Percentiles rank a stretch among this genome's conserved stretches.
These are phyloP conservation scores for Salvator merianae DNA, from an alignment of 2,113 vertebrate species.

Conservation along the genomic window DNA sequence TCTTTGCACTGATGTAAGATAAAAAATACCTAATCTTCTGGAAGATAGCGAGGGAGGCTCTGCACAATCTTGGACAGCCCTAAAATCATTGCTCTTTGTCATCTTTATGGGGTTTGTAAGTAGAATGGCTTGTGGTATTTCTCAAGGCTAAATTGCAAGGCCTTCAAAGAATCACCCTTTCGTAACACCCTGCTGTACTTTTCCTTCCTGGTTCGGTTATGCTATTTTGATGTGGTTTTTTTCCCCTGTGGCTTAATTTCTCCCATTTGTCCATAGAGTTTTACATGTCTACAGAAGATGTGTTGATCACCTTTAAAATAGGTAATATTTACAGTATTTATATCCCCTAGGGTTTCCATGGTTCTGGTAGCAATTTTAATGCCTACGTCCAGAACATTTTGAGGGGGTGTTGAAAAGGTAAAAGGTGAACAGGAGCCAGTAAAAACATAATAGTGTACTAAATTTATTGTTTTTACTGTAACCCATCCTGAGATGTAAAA, in stretches of 20 bases:
- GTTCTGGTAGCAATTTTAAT: too few species aligned
- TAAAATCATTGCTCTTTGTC: not conserved
- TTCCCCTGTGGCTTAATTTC: not conserved
- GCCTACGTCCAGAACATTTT: too few species aligned
- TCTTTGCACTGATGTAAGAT: too few species aligned
- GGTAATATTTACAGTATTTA: too few species aligned
- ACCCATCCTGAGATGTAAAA: too few species aligned
- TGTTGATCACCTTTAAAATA: not conserved
- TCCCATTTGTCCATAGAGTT: not conserved
- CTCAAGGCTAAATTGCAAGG: too few species aligned
- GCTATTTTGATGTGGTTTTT: not conserved
- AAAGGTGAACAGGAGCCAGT: not conserved
- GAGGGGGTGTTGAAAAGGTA: not conserved
- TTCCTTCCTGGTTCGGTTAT: not conserved
- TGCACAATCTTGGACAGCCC: not conserved
- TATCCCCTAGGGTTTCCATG: too few species aligned
- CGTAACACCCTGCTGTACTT: not conserved
- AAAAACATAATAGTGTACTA: not conserved
- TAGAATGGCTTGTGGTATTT: not conserved
- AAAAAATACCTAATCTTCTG: too few species aligned
- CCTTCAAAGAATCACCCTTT: not conserved
- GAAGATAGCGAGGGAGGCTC: too few species aligned
- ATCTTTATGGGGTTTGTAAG: not conserved
- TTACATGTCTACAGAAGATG: not conserved
- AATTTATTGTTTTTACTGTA: too few species aligned